Evolutionary conservation across 2,888 invertebrate genomes (phyloP).

Genomic region (Metacarcinus magister): DNA sequence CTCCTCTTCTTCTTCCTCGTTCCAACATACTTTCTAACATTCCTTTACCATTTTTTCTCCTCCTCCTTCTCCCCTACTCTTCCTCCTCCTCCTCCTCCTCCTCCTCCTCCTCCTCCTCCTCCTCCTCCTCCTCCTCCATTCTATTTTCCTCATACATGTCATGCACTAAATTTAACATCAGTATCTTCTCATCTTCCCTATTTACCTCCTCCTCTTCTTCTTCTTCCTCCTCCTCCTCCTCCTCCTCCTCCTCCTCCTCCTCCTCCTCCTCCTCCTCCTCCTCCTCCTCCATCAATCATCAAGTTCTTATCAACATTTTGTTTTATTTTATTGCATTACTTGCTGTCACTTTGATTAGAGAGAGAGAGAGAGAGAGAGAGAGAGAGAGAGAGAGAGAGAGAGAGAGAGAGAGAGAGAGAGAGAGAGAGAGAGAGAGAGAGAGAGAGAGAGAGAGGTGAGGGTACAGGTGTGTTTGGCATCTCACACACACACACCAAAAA

Average conservation of each 20-base stretch:
- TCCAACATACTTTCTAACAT: too few species aligned
- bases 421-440: too few species aligned
- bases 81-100: neutral
- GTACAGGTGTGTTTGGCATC: too few species aligned
- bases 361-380: constrained; percentile 48
- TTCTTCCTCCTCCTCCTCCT: neutral
- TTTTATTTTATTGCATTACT: neutral
- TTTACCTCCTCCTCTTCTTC: neutral
- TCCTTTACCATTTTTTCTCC: neutral
- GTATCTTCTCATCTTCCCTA: too few species aligned
- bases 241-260: neutral
- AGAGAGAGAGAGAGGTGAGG: too few species aligned
- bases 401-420: neutral
- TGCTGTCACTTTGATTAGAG: neutral
- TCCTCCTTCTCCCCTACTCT: neutral
- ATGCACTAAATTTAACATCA: too few species aligned
- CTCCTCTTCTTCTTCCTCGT: neutral
- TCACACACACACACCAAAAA: too few species aligned
- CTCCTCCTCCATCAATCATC: too few species aligned
- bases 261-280: neutral
- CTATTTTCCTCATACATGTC: neutral
- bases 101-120: neutral
- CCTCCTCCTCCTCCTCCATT: neutral
- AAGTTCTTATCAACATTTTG: too few species aligned
- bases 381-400: constrained; percentile 1